phyloP scores from a whole-genome alignment of 2,888 invertebrate species.

The Adelphocoris suturalis region DNA sequence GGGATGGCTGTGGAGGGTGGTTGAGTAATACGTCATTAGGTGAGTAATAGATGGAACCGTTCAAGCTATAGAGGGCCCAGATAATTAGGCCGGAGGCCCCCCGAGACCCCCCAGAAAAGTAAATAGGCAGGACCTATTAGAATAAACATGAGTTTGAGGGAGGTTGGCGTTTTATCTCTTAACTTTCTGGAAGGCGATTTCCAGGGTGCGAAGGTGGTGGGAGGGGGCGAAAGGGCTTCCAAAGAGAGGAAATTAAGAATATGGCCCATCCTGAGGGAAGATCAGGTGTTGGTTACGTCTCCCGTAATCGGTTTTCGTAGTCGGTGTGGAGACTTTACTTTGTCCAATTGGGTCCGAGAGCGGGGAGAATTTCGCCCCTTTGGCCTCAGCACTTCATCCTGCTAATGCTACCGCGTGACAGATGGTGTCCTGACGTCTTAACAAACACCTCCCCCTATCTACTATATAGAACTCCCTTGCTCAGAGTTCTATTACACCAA shows the following conservation, averaged over 20 bases:
- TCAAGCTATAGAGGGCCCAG: conserved; percentile 54
- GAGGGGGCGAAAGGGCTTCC: not conserved
- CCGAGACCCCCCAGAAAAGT: conserved; percentile 69
- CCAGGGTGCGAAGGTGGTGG: not conserved
- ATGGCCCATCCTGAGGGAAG: conserved; percentile 49
- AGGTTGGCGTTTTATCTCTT: conserved; percentile 60
- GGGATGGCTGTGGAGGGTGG: not conserved
- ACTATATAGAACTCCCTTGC: not conserved
- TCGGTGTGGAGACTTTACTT: conserved; percentile 49
- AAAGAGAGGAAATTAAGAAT: conserved; percentile 39
- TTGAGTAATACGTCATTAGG: conserved; percentile 49
- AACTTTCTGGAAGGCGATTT: conserved; percentile 45
- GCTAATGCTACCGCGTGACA: conserved; percentile 60
- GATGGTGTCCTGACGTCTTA: conserved; percentile 61
- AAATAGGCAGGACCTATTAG: conserved; percentile 65
- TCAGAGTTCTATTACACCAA: not conserved
- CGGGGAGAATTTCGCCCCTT: not conserved
- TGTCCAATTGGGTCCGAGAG: conserved; percentile 44
- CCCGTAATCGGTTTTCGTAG: conserved; percentile 50
- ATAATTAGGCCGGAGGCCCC: conserved; percentile 60
- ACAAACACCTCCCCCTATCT: conserved; percentile 8
- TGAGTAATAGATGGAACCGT: conserved; percentile 53
- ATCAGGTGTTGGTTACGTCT: conserved; percentile 62
- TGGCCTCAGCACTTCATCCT: conserved; percentile 3
- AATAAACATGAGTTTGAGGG: conserved; percentile 69